A percentile compares a stretch with the other conserved stretches of the same genome.
Conservation (phyloP, 2,888 invertebrate species). For the Trissolcus japonicus region DNA sequence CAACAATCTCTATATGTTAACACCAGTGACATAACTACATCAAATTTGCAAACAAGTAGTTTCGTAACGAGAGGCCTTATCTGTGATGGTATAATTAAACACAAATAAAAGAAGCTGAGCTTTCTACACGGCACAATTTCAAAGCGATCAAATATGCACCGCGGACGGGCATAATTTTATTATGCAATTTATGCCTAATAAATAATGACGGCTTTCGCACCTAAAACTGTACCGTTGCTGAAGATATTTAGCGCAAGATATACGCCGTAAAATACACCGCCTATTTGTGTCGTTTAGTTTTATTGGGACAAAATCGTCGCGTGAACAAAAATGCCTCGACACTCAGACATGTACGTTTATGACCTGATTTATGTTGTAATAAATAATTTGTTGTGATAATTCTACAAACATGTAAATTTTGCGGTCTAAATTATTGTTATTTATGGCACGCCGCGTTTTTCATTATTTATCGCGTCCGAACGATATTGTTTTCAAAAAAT, state of each 20-base stretch:
- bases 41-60: too few relatives aligned
- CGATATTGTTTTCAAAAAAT: constrained; percentile 34
- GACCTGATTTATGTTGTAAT: constrained; percentile 52
- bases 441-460: constrained; percentile 37
- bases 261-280: constrained; percentile 44
- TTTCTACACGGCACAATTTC: constrained; percentile 42
- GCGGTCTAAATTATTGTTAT: constrained; percentile 48
- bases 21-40: too few relatives aligned
- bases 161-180: constrained; percentile 54
- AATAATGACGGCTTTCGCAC: constrained; percentile 53
- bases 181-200: constrained; percentile 55
- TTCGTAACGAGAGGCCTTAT: constrained; percentile 26
- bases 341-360: constrained; percentile 39
- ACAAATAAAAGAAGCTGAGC: constrained; percentile 20
- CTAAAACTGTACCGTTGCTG: constrained; percentile 47
- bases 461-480: constrained; percentile 33
- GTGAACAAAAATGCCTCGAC: constrained; percentile 43
- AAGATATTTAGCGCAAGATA: constrained; percentile 50
- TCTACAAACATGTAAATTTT: constrained; percentile 49
- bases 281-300: constrained; percentile 52
- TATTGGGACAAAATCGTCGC: constrained; percentile 49
- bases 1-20: not conserved
- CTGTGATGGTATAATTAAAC: constrained; percentile 49
- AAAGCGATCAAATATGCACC: constrained; percentile 54
- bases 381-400: constrained; percentile 53